Evolutionary conservation across 2,797 vertebrate genomes (phyloP), one percentile per base, ranked within the genome.

Genomic region (Microctenopoma steveboyesi): DNA sequence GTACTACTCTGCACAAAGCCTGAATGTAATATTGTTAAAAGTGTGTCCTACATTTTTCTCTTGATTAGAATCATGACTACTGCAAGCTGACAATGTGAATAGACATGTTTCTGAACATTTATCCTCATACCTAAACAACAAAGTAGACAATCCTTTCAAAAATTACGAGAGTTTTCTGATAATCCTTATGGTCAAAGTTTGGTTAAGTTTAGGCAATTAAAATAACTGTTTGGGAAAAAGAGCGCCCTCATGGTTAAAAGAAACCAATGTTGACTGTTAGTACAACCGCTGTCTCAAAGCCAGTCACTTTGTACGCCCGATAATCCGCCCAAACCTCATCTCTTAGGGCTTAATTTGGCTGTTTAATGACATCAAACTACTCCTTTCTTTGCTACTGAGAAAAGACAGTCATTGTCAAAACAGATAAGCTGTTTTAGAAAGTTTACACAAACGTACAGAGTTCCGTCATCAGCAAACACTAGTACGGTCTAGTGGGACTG

Each of bases 31-130:
- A 58, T 10, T 63, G 56, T 30, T 46, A 25, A 49, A 15, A 67
- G 48, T 18, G 5, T 60, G 51, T 62, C 66, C 64, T 25, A 12
- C 54, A 66, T 76, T 77, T 76, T 77, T 64, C 51, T 70, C 58
- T 51, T 55, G 65, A 83, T 81, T 72, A 60, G 72, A 81, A 65
- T 78, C 46, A n/a, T 33, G 25, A 35, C 63, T n/a, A 4, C 40
- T 8, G 22, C 37, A 28, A 27, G 48, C 55, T 53, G 27, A 64
- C 5, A 10, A 48, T 16, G 35, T 11, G 16, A 69, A 64, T 46
- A 8, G 59, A 64, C 9, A 4, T 50, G 10, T 74, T 40, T 78
- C 14, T n/a, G 12, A 68, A 49, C 22, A 49, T 5, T 39, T 56
- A 27, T 28, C 9, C 51, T 69, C 12, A 40, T 30, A 1, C 28